A percentile compares a stretch with the other conserved stretches of the same genome.
phyloP scores from a whole-genome alignment of 2,888 invertebrate species.

The Leptinotarsa tumamoca region DNA sequence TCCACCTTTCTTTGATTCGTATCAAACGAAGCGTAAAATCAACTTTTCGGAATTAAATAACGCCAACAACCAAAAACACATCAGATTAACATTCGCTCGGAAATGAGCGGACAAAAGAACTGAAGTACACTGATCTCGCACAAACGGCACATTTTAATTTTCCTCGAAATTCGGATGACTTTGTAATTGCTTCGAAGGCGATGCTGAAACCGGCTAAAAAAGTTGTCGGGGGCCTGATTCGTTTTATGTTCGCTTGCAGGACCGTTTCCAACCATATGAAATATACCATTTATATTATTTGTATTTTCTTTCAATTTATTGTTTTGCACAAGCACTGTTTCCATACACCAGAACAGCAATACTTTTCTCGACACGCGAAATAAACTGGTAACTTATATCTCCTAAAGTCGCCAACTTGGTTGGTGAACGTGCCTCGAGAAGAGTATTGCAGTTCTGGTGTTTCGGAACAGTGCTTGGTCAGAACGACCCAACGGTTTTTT shows the following conservation, averaged over 20 bases:
- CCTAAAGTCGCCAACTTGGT: no score
- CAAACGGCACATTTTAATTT: slow-evolving; percentile 29
- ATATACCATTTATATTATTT: background rate
- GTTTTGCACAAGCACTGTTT: no score
- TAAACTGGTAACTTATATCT: no score
- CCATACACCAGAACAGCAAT: no score
- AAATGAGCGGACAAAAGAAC: slow-evolving; percentile 18
- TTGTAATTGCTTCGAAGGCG: slow-evolving; percentile 26
- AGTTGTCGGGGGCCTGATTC: slow-evolving; percentile 21
- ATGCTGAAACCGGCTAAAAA: slow-evolving; percentile 17
- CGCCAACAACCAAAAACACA: slow-evolving; percentile 18
- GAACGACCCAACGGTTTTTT: no score
- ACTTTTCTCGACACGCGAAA: no score
- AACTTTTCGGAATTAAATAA: slow-evolving; percentile 18
- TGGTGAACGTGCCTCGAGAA: no score
- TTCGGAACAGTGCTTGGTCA: no score
- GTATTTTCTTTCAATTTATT: no score
- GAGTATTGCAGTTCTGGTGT: no score
- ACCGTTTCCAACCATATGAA: slow-evolving; percentile 8
- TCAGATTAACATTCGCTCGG: slow-evolving; percentile 20
- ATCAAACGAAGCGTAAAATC: slow-evolving; percentile 12
- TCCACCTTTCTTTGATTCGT: background rate
- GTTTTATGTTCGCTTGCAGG: slow-evolving; percentile 10
- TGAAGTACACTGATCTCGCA: slow-evolving; percentile 18
- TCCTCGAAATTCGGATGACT: slow-evolving; percentile 33